Conservation (phyloP, 2,797 vertebrate genomes). For the Nannoperca obscura region DNA sequence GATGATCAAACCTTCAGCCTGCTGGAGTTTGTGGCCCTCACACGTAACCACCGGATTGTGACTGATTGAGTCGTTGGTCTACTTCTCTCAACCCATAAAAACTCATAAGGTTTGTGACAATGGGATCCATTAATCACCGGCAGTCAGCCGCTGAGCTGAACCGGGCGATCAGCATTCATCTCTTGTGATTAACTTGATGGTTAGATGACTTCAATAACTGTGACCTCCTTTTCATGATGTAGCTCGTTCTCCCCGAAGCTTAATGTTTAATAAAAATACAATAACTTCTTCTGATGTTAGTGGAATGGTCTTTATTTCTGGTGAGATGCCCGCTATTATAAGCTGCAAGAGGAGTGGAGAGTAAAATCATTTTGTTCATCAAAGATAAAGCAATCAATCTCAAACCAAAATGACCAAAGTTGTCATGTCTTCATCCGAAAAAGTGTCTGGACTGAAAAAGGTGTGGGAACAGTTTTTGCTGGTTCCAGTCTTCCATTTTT, state of each 20-base stretch:
- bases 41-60: not conserved
- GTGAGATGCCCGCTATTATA: not conserved
- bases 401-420: not conserved
- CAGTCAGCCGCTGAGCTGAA: not conserved
- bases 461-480: not conserved
- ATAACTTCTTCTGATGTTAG: not conserved
- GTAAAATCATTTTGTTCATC: not conserved
- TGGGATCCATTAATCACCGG: not conserved
- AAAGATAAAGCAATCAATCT: not conserved
- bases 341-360: not conserved
- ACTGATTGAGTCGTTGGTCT: not conserved
- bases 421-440: not conserved
- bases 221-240: not conserved
- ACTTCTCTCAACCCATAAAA: not conserved
- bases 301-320: not conserved
- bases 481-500: not conserved
- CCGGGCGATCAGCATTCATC: not conserved
- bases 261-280: not conserved
- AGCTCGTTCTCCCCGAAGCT: not conserved
- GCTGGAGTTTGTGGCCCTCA: not conserved
- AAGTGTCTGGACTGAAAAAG: not conserved
- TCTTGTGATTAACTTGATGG: not conserved
- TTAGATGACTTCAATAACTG: not conserved
- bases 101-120: not conserved
- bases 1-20: not conserved